Conservation (phyloP, 2,888 invertebrate species). For the Nephrotoma flavescens region DNA sequence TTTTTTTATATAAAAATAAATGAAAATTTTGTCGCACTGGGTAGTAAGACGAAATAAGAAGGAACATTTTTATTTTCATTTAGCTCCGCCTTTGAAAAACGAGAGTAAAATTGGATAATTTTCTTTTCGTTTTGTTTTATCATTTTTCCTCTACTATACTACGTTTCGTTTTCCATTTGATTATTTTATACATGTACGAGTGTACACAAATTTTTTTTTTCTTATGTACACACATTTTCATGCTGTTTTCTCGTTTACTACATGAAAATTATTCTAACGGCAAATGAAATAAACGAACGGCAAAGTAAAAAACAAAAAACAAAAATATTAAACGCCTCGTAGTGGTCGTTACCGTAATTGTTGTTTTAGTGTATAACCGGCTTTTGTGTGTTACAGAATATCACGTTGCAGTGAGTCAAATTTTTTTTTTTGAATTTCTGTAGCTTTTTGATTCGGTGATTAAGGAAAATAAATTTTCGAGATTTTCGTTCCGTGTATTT, state of each 20-base stretch:
- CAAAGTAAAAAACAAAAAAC: not conserved
- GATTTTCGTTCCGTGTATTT: not conserved
- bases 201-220: not conserved
- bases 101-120: not conserved
- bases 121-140: not conserved
- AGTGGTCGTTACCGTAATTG: conserved; percentile 15
- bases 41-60: not conserved
- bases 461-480: not conserved
- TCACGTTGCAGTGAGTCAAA: not conserved
- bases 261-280: not conserved
- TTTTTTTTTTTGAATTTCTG: not conserved
- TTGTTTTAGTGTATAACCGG: conserved; percentile 15
- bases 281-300: not conserved
- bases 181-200: not conserved
- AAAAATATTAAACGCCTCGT: conserved; percentile 11
- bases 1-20: not conserved
- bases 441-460: not conserved
- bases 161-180: not conserved
- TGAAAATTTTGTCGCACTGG: not conserved
- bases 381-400: conserved; percentile 12
- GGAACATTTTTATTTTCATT: not conserved
- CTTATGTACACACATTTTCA: not conserved
- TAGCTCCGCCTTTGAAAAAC: conserved; percentile 4
- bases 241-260: not conserved
- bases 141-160: not conserved